phyloP scores from a whole-genome alignment of 92 coral and sea anemone genomes.

The Scolanthus callimorphus region DNA sequence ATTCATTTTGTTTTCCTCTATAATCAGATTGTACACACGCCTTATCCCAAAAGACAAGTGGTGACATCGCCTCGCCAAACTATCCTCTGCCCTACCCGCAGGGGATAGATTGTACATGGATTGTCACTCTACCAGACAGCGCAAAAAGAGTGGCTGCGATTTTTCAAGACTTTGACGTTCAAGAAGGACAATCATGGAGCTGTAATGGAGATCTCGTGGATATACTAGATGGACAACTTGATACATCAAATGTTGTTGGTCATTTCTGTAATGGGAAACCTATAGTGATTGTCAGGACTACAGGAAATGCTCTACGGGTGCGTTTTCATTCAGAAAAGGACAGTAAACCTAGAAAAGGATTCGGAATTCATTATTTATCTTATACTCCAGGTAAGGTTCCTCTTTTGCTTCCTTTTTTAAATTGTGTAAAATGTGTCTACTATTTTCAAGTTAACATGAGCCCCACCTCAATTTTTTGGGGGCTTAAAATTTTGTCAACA shows the following conservation, averaged over 20 bases:
- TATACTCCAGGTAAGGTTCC: slow-evolving; percentile 34
- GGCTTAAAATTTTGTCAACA: too few species aligned
- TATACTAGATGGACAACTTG: slow-evolving; percentile 36
- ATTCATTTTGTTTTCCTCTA: too few species aligned
- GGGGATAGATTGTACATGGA: slow-evolving; percentile 56
- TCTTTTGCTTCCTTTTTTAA: too few species aligned
- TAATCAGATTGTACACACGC: too few species aligned
- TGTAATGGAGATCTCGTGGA: slow-evolving; percentile 37
- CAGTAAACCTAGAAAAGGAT: slow-evolving; percentile 37
- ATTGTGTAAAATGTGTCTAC: too few species aligned
- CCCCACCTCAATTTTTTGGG: too few species aligned
- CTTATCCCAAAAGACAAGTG: slow-evolving; percentile 11
- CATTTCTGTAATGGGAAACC: slow-evolving; percentile 32
- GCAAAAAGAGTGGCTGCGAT: slow-evolving; percentile 17
- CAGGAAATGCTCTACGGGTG: slow-evolving; percentile 15
- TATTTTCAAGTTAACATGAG: too few species aligned
- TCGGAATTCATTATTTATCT: slow-evolving; percentile 21
- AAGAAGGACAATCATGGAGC: slow-evolving; percentile 8
- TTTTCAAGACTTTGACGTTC: slow-evolving; percentile 49
- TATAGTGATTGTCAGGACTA: slow-evolving; percentile 12
- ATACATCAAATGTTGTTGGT: slow-evolving; percentile 30
- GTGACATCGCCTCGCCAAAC: slow-evolving; percentile 29
- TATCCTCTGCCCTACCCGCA: slow-evolving; percentile 45
- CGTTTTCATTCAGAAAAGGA: slow-evolving; percentile 40
- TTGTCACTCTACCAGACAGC: slow-evolving; percentile 16